Evolutionary conservation across 2,113 vertebrate species (phyloP).

Genomic region (Nothobranchius furzeri): DNA sequence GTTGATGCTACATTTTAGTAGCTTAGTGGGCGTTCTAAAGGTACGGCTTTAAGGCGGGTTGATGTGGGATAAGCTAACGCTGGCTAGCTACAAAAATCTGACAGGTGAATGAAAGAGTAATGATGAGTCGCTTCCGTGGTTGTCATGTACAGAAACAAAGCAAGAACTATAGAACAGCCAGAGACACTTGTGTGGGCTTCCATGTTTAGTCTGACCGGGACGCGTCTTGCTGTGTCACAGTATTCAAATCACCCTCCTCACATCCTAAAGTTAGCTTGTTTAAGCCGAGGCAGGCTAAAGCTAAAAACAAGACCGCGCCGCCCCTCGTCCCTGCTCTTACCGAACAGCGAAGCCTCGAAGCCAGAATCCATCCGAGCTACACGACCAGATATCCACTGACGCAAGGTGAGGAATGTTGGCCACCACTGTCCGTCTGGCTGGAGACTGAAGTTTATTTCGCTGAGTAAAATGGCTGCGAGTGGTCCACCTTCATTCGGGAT

Average conservation of each 20-base stretch:
- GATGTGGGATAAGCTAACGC: conserved; percentile 47
- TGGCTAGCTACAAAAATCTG: conserved; percentile 54
- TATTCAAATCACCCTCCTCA: conserved; percentile 38
- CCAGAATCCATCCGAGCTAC: neutral
- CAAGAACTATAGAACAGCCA: no score
- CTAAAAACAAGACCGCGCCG: conserved; percentile 71
- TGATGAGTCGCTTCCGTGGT: neutral
- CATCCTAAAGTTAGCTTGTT: conserved; percentile 49
- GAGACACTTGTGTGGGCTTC: no score
- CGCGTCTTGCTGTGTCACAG: conserved; percentile 12
- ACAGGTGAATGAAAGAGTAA: conserved; percentile 57
- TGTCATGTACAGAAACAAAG: no score
- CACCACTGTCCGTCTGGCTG: conserved; percentile 19
- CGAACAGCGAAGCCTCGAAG: conserved; percentile 18
- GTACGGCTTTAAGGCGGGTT: conserved; percentile 12
- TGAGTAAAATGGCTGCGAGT: conserved; percentile 83
- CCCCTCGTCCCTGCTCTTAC: conserved; percentile 48
- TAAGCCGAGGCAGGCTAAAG: conserved; percentile 50
- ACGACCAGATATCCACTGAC: conserved; percentile 25
- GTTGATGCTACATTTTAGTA: neutral
- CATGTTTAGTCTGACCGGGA: neutral
- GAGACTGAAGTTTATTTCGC: conserved; percentile 77
- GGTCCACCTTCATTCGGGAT: conserved; percentile 59
- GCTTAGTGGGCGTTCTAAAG: neutral
- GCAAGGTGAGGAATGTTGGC: neutral